Percentiles rank a stretch among this genome's conserved stretches.
Conservation (phyloP, 1,140 invertebrate species). For the Hylyphantes graminicola region DNA sequence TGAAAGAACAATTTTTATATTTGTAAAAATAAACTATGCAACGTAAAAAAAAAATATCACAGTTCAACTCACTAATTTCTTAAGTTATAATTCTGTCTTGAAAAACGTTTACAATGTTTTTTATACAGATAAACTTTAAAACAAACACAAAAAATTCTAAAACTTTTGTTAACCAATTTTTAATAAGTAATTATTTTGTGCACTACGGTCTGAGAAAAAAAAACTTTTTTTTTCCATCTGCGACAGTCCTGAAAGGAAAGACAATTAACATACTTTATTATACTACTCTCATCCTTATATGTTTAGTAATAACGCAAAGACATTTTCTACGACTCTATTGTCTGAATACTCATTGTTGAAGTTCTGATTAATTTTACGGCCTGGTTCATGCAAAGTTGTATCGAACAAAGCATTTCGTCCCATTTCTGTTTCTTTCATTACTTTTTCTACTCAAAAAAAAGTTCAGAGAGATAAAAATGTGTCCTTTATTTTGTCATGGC, state of each 20-base stretch:
- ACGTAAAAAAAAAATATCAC: no score
- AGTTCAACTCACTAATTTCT: no score
- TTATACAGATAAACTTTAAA: no score
- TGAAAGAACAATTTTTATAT: no score
- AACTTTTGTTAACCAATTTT: neutral
- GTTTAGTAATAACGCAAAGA: constrained; percentile 5
- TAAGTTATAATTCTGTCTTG: no score
- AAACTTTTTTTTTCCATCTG: neutral
- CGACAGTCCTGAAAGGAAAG: neutral
- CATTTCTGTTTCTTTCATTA: neutral
- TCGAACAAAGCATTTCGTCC: neutral
- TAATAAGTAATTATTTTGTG: no score
- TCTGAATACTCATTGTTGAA: constrained; percentile 17
- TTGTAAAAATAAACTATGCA: no score
- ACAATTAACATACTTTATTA: constrained; percentile 7
- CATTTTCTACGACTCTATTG: neutral
- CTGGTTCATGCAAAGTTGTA: neutral
- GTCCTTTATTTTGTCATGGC: no score
- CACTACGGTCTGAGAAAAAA: neutral
- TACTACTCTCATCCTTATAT: neutral
- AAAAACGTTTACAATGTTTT: no score
- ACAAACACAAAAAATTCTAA: no score
- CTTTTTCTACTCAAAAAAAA: neutral
- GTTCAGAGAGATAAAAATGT: constrained; percentile 1
- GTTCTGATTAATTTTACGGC: constrained; percentile 24